phyloP scores from a whole-genome alignment of 2,797 vertebrate species.

The Sparus aurata region DNA sequence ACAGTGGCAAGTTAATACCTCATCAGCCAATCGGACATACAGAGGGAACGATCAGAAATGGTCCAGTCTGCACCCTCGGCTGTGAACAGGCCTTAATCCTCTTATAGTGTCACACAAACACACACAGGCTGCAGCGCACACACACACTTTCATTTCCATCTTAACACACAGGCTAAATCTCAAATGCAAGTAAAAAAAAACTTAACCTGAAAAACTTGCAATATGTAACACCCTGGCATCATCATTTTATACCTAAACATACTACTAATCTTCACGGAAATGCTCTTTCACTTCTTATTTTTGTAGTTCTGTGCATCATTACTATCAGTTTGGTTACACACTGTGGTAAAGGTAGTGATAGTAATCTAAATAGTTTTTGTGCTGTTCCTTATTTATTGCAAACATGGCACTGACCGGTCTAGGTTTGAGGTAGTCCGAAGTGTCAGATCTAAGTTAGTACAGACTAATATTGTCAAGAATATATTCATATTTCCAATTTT shows the following conservation, averaged over 20 bases:
- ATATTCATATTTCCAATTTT: too few relatives aligned
- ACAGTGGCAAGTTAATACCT: conserved; percentile 60
- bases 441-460: background rate
- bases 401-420: background rate
- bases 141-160: conserved; percentile 66
- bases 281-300: background rate
- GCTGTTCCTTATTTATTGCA: background rate
- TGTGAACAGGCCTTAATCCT: conserved; percentile 78
- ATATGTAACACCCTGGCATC: background rate
- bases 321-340: background rate
- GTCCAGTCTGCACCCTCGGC: conserved; percentile 54
- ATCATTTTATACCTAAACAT: background rate
- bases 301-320: background rate
- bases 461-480: background rate
- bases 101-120: conserved; percentile 68
- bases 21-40: conserved; percentile 56
- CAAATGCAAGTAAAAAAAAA: conserved; percentile 42
- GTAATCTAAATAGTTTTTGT: background rate
- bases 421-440: background rate
- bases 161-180: conserved; percentile 50
- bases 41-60: conserved; percentile 53
- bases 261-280: background rate
- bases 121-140: conserved; percentile 39
- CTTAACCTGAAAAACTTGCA: conserved; percentile 15
- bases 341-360: background rate